Base-by-base conservation (phyloP, 1,140 invertebrate species). In the Samia ricini region DNA sequence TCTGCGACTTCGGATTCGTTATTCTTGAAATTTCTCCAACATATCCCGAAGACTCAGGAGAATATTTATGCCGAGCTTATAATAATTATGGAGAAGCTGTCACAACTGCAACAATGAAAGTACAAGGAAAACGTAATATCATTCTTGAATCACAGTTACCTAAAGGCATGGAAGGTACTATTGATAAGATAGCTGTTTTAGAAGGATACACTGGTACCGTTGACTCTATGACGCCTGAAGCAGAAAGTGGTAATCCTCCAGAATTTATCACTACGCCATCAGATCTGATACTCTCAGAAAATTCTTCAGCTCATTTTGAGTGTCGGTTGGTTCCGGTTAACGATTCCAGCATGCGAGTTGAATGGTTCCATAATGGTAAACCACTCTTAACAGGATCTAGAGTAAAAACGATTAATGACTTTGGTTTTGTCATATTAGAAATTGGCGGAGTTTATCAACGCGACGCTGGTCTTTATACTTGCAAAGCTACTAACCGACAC, bases 321-420 rank as follows among this genome's bases (percentile, higher is more conserved):
- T 98, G 96, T 69, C 94, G 96, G 48, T 88, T 98, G 20, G 94
- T 94, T 60, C 98, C 98, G n/a, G 93, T 97, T 7, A 97, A 97
- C 74, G 97, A 99, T 90, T 95, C 96, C 0, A 97, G 95, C 62
- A 96, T 99, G 95, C 93, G 95, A 69, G 97, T 99, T 15, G 98
- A 99, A 90, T 99, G 98, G 98, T 99, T 95, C 93, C 97, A 98
- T 72, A 98, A 99, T 85, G 98, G 97, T 29, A 97, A 98, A 91
- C 93, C 97, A 8, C 91, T 98, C 51, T 94, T 95, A 74, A 94
- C 96, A 64, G 97, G 97, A 54, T 97, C 96, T 7, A 93, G 97
- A 84, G 94, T 98, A 60, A 97, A 97, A 81, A 97, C 96, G 0
- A 97, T 98, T 62, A 97, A 97, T 72, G 97, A 98, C 79, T 98